Evolutionary conservation across 2,113 vertebrate species (phyloP), one percentile per base, ranked within the genome.

Genomic region (Platichthys flesus): DNA sequence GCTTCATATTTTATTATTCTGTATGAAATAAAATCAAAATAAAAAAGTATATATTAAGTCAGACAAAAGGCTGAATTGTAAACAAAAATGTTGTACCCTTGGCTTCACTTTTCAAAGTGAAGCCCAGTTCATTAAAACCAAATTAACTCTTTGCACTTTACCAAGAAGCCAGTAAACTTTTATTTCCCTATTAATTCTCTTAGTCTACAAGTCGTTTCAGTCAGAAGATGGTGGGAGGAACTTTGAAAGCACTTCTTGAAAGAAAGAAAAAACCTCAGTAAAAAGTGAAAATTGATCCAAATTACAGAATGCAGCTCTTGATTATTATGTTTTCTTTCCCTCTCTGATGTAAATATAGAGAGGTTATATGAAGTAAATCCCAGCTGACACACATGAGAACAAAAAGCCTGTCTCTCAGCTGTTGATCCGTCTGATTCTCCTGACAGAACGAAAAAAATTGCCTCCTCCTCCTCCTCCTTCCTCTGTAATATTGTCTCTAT

Each of bases 401-500:
- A 16, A 16, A 20, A 42, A 42, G 40, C 10, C 40, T 76, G 40
- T 42, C 40, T 76, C 68, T 76, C 31, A 5, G 52, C 28, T 47
- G 78, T 51, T 40, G 58, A 16, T 51, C 18, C 2, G 47, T 51
- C 18, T 51, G 5, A 51, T 20, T 58, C 35, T 61, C 67, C 58
- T 57, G 54, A 67, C 70, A 78, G 66, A 54, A 45, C 15, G 8
- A 59, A 16, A 57, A 18, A 31, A 3, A 59, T 18, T 61, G n/a
- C 51, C 51, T 71, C 20, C 24, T 28, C 57, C 21, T 28, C 51
- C 51, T 40, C n/a, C 9, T 74, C 5, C 59, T 24, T 26, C n/a
- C 63, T 56, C 60, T 69, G 63, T 71, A 49, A 76, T 67, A 75
- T 78, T 45, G 16, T 59, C 23, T 78, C 42, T 67, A 62, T 82